Base-by-base conservation (phyloP, 2,888 invertebrate species). In the Nasonovia ribisnigri region DNA sequence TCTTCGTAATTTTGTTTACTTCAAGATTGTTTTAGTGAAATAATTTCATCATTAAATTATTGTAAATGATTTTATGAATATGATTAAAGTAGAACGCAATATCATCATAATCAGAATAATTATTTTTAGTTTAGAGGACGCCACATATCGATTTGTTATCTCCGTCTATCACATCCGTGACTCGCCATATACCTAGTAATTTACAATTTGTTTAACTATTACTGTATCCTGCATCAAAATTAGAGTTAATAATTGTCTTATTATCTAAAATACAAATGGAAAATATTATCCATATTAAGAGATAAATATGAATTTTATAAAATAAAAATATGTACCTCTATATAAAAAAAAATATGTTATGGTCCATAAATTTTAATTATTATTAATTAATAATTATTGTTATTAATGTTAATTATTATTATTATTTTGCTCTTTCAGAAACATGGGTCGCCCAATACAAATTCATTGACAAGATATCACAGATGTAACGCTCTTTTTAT, bases 401-500 rank as follows among this genome's bases (percentile, higher is more conserved):
- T 46, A 46, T 46, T 46, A 46, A 46, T 46, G 46, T 46, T 46
- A 46, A 46, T 46, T 46, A 46, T 46, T 10, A 46, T 46, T 46
- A 46, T 46, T 48, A n/a, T 57, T 91, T 91, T 86, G 3, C 86
- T 87, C 13, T 92, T 92, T 88, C 92, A 92, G 92, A 3, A 93
- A 93, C 29, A 93, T 93, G 93, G 54, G 57, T 90, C 48, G 84
- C 26, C 26, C 43, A 48, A 60, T 84, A 89, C n/a, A 42, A 89
- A 57, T 57, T 60, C 46, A 89, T 36, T 89, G 36, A 90, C 16
- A 48, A 84, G 46, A 84, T 29, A 84, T 54, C n/a, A 54, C 36
- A 46, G 20, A 93, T 93, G 93, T 93, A 8, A 89, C 43, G 24
- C 48, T 89, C 11, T 77, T 93, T 90, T 90, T 86, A 90, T 93